A percentile compares a stretch with the other conserved stretches of the same genome.
Evolutionary conservation across 2,888 invertebrate genomes (phyloP).

Genomic region (Pterobdella sp.): DNA sequence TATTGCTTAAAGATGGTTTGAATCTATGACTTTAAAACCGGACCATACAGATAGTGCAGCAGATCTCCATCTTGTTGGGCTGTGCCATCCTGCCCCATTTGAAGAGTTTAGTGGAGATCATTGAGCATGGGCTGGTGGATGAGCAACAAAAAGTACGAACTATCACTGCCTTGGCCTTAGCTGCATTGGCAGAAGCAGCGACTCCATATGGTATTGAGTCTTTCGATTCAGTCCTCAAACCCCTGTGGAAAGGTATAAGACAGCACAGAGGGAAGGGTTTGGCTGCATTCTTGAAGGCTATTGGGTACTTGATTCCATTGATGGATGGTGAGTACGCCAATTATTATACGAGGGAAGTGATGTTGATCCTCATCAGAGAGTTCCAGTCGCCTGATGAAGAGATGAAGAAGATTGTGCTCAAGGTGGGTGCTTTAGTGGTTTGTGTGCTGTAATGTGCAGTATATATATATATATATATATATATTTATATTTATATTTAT

Average conservation of each 20-base stretch:
- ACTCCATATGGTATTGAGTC: slow-evolving; percentile 99
- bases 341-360: slow-evolving; percentile 98
- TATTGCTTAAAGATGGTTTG: background rate
- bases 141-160: slow-evolving; percentile 98
- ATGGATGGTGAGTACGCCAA: slow-evolving; percentile 99
- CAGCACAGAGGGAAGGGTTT: slow-evolving; percentile 62
- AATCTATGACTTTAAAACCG: background rate
- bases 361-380: slow-evolving; percentile 95
- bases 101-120: slow-evolving; percentile 94
- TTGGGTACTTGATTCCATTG: slow-evolving; percentile 94
- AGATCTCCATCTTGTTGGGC: slow-evolving; percentile 98
- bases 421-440: slow-evolving; percentile 51
- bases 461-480: background rate
- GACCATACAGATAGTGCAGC: slow-evolving; percentile 88
- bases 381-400: slow-evolving; percentile 99
- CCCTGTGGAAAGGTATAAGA: slow-evolving; percentile 96
- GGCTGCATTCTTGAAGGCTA: slow-evolving; percentile 59
- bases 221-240: slow-evolving; percentile 97
- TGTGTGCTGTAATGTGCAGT: background rate
- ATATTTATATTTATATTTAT: too few relatives aligned
- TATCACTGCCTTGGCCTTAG: slow-evolving; percentile 94
- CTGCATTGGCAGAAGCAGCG: slow-evolving; percentile 95
- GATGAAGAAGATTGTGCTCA: slow-evolving; percentile 99
- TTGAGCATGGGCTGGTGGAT: slow-evolving; percentile 94
- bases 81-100: slow-evolving; percentile 97